These are phyloP conservation scores for Caerostris darwini DNA, from an alignment of 1,140 invertebrate species.

Conservation along the genomic window DNA sequence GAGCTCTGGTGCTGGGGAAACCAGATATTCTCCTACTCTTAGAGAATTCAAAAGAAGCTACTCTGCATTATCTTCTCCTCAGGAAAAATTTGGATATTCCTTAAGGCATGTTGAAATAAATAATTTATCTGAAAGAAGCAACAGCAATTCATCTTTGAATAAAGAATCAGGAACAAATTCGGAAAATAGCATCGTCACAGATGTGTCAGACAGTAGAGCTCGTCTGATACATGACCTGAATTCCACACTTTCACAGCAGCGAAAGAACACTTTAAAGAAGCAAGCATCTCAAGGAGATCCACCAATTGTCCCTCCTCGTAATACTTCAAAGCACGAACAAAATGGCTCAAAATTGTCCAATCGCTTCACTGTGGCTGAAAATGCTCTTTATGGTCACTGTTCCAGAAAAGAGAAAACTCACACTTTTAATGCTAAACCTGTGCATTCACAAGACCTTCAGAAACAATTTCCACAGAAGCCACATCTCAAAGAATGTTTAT, in stretches of 20 bases:
- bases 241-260: constrained; percentile 44
- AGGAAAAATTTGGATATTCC: constrained; percentile 45
- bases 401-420: constrained; percentile 60
- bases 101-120: constrained; percentile 65
- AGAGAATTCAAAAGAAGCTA: constrained; percentile 61
- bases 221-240: constrained; percentile 74
- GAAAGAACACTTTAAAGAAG: constrained; percentile 12
- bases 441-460: constrained; percentile 58
- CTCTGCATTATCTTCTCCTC: constrained; percentile 50
- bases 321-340: constrained; percentile 53
- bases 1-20: constrained; percentile 71
- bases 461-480: constrained; percentile 57
- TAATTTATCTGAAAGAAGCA: constrained; percentile 26
- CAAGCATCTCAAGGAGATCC: not conserved
- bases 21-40: constrained; percentile 63
- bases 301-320: constrained; percentile 48
- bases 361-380: not conserved
- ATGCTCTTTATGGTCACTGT: constrained; percentile 26
- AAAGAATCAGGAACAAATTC: not conserved
- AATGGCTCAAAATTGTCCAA: constrained; percentile 5
- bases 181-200: constrained; percentile 72
- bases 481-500: constrained; percentile 58
- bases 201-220: constrained; percentile 73
- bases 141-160: constrained; percentile 32
- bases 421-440: constrained; percentile 65